Percentiles rank a stretch among this genome's conserved stretches.
These are phyloP conservation scores for Tonatia bakeri DNA, from an alignment of 2,113 vertebrate species.

Conservation along the genomic window DNA sequence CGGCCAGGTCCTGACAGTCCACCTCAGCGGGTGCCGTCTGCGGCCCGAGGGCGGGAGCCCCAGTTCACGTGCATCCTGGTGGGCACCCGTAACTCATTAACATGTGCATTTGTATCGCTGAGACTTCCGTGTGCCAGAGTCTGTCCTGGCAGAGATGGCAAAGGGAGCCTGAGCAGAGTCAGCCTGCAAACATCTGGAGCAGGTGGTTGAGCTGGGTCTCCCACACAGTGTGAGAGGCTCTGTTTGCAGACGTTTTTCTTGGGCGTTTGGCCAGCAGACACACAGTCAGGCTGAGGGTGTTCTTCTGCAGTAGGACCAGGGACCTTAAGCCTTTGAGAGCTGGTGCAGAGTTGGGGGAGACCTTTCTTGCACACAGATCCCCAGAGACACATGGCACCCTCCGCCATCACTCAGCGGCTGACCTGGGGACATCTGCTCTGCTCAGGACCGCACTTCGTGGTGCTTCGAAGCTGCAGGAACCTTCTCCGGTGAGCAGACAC, in stretches of 20 bases:
- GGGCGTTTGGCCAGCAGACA: not conserved
- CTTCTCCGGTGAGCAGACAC: not conserved
- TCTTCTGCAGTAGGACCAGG: not conserved
- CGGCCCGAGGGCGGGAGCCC: too few relatives aligned
- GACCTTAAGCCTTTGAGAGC: not conserved
- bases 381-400: not conserved
- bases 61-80: not conserved
- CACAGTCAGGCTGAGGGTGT: not conserved
- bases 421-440: not conserved
- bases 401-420: not conserved
- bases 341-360: not conserved
- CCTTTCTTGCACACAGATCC: not conserved
- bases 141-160: not conserved
- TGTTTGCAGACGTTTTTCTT: not conserved
- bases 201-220: not conserved
- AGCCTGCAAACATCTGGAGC: not conserved
- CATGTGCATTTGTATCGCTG: too few relatives aligned
- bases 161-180: not conserved
- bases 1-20: too few relatives aligned
- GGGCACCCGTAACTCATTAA: not conserved
- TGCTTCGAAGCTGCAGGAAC: fast-evolving
- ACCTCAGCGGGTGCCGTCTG: too few relatives aligned
- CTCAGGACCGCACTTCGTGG: not conserved
- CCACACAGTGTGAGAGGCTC: not conserved
- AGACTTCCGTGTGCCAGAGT: not conserved